Base-by-base conservation (phyloP, 2,797 vertebrate species). In the Chaetophractus vellerosus region DNA sequence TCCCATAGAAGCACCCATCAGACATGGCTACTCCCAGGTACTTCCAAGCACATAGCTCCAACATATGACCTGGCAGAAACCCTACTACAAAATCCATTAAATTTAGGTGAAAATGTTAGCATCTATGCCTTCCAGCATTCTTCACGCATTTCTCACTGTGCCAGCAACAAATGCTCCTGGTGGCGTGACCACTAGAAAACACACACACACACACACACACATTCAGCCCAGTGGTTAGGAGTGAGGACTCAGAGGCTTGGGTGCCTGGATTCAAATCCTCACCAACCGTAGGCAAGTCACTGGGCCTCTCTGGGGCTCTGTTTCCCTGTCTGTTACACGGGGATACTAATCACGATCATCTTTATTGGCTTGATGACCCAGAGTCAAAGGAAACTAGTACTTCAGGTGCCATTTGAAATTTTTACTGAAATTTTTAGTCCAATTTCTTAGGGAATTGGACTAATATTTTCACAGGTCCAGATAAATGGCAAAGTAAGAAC, bases 401-500 rank as follows among this genome's bases (percentile, higher is more conserved):
- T 92, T 71, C 45, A n/a, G 19, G 24, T 82, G 50, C 11, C 36
- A 18, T 66, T 38, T 72, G 24, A 86, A 83, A 23, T 38, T 92
- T 95, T 75, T 38, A 95, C 57, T n/a, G 78, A 80, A 93, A 75
- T 79, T 48, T 69, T 80, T 8, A 75, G 48, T 48, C 59, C 93
- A n/a, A 80, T 81, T 88, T 95, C 80, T 90, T 64, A 82, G 4
- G 12, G 15, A 66, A 87, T 12, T 57, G 16, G 24, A 28, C 33
- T 69, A 59, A 82, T 28, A 81, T 85, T 80, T 93, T 82, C 69
- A 84, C 15, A 55, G 14, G 41, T 95, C 55, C 68, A 94, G 76
- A 72, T 89, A 94, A 95, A 3, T 66, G 76, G 87, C 92, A 71
- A 93, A 96, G 38, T 45, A 75, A 80, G 76, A 74, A 59, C 36